Evolutionary conservation across 2,113 vertebrate genomes (phyloP).

Genomic region (Protomyctophum bolini): DNA sequence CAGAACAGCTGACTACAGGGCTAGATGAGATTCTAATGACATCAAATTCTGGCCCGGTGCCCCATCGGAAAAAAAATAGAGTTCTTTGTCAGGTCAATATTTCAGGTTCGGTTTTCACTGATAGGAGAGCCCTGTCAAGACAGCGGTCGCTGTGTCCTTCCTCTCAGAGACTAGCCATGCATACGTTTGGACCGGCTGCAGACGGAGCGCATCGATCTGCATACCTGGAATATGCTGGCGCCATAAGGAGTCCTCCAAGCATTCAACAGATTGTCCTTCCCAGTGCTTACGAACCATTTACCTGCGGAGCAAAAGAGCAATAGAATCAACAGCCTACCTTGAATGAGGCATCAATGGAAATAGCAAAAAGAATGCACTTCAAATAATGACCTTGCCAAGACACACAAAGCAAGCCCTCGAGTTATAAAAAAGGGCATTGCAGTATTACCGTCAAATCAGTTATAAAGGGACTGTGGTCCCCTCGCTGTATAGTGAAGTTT

Average conservation of each 20-base stretch:
- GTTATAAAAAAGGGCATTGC: background rate
- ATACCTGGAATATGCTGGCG: conserved; percentile 99
- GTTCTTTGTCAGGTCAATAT: conserved; percentile 69
- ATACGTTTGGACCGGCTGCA: conserved; percentile 60
- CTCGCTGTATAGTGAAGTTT: background rate
- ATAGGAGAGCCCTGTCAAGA: conserved; percentile 65
- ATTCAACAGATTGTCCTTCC: conserved; percentile 98
- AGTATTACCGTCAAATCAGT: conserved; percentile 4
- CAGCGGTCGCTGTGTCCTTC: conserved; percentile 73
- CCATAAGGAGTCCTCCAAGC: conserved; percentile 98
- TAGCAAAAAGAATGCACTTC: background rate
- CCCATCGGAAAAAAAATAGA: conserved; percentile 40
- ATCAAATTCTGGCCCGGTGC: conserved; percentile 42
- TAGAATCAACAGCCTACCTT: conserved; percentile 37
- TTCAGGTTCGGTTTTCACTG: conserved; percentile 74
- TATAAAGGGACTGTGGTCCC: background rate
- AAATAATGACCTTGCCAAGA: conserved; percentile 4
- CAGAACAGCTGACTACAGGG: conserved; percentile 49
- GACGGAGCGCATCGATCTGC: conserved; percentile 70
- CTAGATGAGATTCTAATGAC: conserved; percentile 58
- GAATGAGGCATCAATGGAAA: background rate
- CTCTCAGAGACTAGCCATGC: conserved; percentile 50
- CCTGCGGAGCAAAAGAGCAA: conserved; percentile 65
- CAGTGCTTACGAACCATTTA: conserved; percentile 98
- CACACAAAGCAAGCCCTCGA: conserved; percentile 3